These are phyloP conservation scores for Calameuta pallipes DNA, from an alignment of 2,888 invertebrate species.

Conservation along the genomic window DNA sequence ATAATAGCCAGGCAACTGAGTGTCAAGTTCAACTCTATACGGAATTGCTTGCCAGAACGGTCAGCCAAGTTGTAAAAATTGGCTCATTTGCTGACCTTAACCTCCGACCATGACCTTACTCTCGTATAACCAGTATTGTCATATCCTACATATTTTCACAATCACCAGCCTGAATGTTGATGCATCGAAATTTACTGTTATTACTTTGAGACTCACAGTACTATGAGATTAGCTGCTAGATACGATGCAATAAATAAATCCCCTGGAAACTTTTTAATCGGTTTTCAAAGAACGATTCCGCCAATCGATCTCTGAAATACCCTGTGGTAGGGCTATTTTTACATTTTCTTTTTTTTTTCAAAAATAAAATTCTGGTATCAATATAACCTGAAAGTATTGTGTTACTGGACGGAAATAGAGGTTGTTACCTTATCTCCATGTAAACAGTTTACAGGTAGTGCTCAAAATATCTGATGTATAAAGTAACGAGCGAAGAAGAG, in stretches of 20 bases:
- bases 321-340: neutral
- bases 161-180: neutral
- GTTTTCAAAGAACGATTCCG: neutral
- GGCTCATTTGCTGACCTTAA: conserved; percentile 44
- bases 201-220: conserved; percentile 34
- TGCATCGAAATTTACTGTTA: conserved; percentile 35
- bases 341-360: neutral
- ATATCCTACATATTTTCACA: neutral
- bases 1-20: neutral
- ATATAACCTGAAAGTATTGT: neutral
- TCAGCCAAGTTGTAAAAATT: conserved; percentile 54
- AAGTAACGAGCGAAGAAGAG: neutral
- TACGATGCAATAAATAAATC: conserved; percentile 23
- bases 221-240: conserved; percentile 13
- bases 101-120: conserved; percentile 29
- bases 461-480: neutral
- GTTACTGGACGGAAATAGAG: neutral
- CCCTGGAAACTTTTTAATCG: neutral
- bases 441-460: neutral
- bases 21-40: conserved; percentile 40
- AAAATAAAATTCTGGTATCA: neutral
- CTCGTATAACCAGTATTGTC: neutral
- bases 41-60: conserved; percentile 41
- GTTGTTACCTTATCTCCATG: neutral
- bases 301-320: neutral